Conservation (phyloP, 2,113 vertebrate species). For the Bombycilla garrulus region DNA sequence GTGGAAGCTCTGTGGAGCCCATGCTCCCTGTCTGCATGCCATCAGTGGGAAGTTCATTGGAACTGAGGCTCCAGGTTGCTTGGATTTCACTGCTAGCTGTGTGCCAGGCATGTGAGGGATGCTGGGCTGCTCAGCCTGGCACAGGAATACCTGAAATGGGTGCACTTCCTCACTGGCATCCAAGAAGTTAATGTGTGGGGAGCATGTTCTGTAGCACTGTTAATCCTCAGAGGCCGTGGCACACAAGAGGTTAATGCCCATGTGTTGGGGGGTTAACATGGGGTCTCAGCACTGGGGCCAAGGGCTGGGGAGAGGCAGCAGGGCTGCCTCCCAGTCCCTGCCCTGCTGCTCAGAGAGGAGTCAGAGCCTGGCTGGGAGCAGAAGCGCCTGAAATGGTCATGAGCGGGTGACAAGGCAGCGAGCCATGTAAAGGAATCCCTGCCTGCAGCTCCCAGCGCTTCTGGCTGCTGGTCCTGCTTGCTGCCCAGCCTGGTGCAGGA, state of each 20-base stretch:
- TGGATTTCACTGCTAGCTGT: not conserved
- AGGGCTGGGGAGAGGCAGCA: not conserved
- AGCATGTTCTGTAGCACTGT: not conserved
- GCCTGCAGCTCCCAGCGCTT: not conserved
- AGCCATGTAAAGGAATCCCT: slow-evolving; percentile 33
- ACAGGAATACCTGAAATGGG: not conserved
- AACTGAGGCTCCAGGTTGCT: not conserved
- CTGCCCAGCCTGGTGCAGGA: not conserved
- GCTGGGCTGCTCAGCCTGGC: not conserved
- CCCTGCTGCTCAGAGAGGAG: not conserved
- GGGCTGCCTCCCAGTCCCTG: not conserved
- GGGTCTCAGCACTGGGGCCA: not conserved
- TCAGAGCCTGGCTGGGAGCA: not conserved
- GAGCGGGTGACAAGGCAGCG: not conserved
- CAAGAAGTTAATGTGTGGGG: not conserved
- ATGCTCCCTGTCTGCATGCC: not conserved
- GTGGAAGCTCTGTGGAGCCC: not conserved
- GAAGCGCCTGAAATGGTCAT: slow-evolving; percentile 55
- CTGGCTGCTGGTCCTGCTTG: not conserved
- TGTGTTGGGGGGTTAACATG: fast-evolving
- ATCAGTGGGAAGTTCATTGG: not conserved
- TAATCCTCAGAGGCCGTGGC: not conserved
- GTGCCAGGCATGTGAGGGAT: not conserved
- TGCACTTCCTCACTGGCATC: not conserved
- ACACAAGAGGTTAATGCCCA: not conserved